Evolutionary conservation across 2,113 vertebrate genomes (phyloP), one percentile per base, ranked within the genome.

Genomic region (Nanorana parkeri): DNA sequence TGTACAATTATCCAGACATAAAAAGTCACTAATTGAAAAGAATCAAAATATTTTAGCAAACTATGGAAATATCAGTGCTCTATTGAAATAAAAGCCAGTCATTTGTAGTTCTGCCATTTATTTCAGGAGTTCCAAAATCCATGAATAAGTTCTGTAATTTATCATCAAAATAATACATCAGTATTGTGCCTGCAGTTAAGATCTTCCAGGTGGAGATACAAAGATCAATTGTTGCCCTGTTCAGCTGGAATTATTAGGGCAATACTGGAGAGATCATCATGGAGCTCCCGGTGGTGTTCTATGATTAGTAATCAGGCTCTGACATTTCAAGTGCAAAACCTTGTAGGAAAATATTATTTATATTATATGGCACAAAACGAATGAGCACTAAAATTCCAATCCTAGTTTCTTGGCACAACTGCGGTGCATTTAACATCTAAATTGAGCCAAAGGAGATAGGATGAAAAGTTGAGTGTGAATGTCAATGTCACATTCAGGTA

Each of bases 401-500:
- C 54, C n/a, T 28, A 55, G 41, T 54, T 36, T 71, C 47, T 65
- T 73, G 68, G 58, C 58, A 65, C 20, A n/a, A 60, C 13, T 56
- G 29, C 17, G 58, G 65, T 41, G 68, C 29, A 78, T 80, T 72
- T 32, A 52, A 29, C 19, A 72, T 15, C 23, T 5, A 28, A 81
- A 74, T 56, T 21, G 51, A 66, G 69, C 17, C 60, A 58, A 56
- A 61, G 28, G 51, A 81, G 51, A 81, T 41, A 76, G 54, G 71
- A 76, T 67, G 28, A 56, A 75, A 55, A 56, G 29, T 60, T 51
- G 29, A 76, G 52, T 60, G 55, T 23, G 29, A 58, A 75, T 83
- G 52, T 76, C 80, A 76, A 55, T 60, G 29, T 83, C 63, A 76
- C 80, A 47, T 85, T 85, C 79, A 83, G 78, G 65, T 84, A 32